phyloP scores from a whole-genome alignment of 1,140 invertebrate species.

The Vanessa tameamea region DNA sequence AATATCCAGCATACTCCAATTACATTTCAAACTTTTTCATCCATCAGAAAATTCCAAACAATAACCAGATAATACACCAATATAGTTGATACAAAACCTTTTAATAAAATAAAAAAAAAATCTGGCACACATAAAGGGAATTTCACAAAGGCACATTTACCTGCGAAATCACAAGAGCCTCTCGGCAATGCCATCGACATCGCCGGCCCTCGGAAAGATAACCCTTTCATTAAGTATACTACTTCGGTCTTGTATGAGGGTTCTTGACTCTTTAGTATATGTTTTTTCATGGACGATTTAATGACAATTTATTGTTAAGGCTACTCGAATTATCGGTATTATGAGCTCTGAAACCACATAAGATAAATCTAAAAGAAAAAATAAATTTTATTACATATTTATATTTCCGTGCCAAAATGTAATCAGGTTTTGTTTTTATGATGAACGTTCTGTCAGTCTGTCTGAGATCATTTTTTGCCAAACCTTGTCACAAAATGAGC shows the following conservation, averaged over 20 bases:
- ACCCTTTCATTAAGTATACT: constrained; percentile 49
- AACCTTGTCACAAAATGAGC: too few species aligned
- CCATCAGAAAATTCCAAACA: background rate
- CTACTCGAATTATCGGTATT: constrained; percentile 5
- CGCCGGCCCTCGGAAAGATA: constrained; percentile 41
- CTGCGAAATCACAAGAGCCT: constrained; percentile 33
- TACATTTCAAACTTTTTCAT: background rate
- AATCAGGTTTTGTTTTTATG: too few species aligned
- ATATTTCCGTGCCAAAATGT: background rate
- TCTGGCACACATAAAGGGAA: constrained; percentile 14
- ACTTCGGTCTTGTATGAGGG: constrained; percentile 35
- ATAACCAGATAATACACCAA: constrained; percentile 2
- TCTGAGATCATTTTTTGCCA: too few species aligned
- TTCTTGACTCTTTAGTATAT: constrained; percentile 38
- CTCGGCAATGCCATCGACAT: constrained; percentile 34
- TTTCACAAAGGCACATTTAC: constrained; percentile 36
- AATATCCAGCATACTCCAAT: background rate
- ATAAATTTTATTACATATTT: background rate
- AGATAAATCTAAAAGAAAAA: background rate
- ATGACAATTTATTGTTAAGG: constrained; percentile 13
- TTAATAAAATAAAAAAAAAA: constrained; percentile 13
- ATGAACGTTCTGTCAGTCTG: too few species aligned
- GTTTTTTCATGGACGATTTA: constrained; percentile 39
- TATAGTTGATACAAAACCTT: background rate
- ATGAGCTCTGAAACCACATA: background rate